Evolutionary conservation across 2,113 vertebrate species (phyloP).

Genomic region (Vireo altiloquus): DNA sequence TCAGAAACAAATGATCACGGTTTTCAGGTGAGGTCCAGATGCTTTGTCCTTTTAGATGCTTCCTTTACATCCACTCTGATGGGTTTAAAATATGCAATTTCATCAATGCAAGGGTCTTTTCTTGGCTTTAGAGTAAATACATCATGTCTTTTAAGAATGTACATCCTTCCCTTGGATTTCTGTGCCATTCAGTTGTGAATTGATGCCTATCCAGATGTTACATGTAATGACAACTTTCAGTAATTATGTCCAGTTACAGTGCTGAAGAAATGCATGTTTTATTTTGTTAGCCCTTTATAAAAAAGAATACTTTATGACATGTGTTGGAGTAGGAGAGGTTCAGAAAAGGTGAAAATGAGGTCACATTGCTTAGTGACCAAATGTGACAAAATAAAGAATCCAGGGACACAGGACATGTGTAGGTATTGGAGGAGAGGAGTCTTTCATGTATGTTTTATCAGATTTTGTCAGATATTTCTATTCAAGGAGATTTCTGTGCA

Average conservation of each 20-base stretch:
- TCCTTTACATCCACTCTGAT: not conserved
- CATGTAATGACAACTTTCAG: not conserved
- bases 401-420: not conserved
- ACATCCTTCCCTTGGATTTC: not conserved
- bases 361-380: not conserved
- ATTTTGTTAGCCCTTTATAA: not conserved
- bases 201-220: not conserved
- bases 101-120: not conserved
- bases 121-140: not conserved
- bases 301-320: not conserved
- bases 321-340: not conserved
- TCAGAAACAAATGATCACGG: not conserved
- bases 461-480: not conserved
- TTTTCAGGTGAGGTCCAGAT: constrained; percentile 51
- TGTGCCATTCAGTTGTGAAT: not conserved
- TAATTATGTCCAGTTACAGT: not conserved
- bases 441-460: not conserved
- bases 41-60: not conserved
- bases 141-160: not conserved
- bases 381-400: not conserved
- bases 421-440: not conserved
- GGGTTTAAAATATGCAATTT: not conserved
- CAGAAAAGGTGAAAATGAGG: not conserved
- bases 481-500: not conserved
- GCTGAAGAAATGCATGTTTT: not conserved